Base-by-base conservation (phyloP, 2,888 invertebrate species). In the Chironomus riparius region DNA sequence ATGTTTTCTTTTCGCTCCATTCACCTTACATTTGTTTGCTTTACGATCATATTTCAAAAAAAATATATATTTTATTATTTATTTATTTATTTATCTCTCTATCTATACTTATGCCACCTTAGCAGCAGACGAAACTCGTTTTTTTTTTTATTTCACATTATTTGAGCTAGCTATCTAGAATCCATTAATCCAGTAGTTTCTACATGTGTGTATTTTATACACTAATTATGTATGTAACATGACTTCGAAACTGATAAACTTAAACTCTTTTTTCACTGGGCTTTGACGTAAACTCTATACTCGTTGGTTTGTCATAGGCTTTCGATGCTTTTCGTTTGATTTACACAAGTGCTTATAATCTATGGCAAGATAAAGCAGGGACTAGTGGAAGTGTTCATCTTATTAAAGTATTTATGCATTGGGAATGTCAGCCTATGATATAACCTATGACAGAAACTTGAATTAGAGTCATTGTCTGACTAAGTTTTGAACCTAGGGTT, bases 221-320 rank as follows among this genome's bases (percentile, higher is more conserved):
- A 56, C 56, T 70, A 70, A 70, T 70, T 70, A 70, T 28, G 21
- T 21, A n/a, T 56, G 56, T 70, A 56, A 70, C 47, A 70, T 48
- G 50, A 22, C 70, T 48, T 22, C 50, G 13, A 38, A 68, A 50
- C 70, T 70, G 70, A 70, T 70, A 70, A 70, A 50, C 70, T 48
- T 18, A 56, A 56, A 56, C 15, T 38, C 38, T 38, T 38, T 38
- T 38, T 38, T 38, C 38, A 2, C 7, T 38, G 38, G 38, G 38
- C 2, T 7, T 38, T 10, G 38, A 10, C 38, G 10, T 3, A 38
- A 38, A 10, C 2, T 38, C 4, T 38, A 10, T 38, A 1, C 4
- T 38, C 10, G 38, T 38, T 10, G 10, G 38, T 38, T 2, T 1
- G 2, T 38, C 1, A 2, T 10, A 38, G 2, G 1, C 4, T 28